Evolutionary conservation across 2,113 vertebrate genomes (phyloP).

Genomic region (Triplophysa siluroides): DNA sequence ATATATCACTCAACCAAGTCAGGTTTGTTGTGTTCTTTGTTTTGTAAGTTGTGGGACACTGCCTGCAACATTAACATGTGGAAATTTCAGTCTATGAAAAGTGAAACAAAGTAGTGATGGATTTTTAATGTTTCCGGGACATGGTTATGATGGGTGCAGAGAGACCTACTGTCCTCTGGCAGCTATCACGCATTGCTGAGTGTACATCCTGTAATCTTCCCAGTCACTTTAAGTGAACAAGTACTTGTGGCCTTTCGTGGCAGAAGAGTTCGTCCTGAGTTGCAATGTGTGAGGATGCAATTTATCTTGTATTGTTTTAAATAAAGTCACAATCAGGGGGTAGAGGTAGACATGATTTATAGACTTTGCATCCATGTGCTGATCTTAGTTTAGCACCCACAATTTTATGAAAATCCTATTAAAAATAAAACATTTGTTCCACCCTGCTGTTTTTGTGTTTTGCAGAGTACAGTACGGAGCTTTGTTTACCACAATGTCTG

Average conservation of each 20-base stretch:
- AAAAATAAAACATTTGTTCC: no score
- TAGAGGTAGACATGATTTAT: no score
- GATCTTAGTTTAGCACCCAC: neutral
- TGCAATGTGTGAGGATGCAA: neutral
- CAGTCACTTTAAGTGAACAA: neutral
- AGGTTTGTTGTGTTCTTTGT: neutral
- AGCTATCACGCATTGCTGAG: constrained; percentile 1
- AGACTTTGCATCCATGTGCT: neutral
- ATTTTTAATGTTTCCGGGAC: neutral
- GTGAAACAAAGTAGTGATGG: neutral
- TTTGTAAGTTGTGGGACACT: neutral
- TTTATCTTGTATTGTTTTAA: neutral
- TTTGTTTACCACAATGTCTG: constrained; percentile 83
- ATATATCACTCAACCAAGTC: neutral
- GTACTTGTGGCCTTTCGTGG: neutral
- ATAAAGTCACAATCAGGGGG: neutral
- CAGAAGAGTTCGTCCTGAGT: neutral
- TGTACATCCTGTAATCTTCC: constrained; percentile 12
- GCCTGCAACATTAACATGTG: neutral
- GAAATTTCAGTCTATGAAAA: neutral
- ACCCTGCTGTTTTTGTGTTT: constrained; percentile 10
- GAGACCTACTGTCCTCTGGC: constrained; percentile 2
- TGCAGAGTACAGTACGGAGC: constrained; percentile 76
- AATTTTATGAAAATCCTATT: no score
- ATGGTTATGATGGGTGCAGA: constrained; percentile 5